Base-by-base conservation (phyloP, 2,113 vertebrate species). In the Zosterops hypoxanthus region DNA sequence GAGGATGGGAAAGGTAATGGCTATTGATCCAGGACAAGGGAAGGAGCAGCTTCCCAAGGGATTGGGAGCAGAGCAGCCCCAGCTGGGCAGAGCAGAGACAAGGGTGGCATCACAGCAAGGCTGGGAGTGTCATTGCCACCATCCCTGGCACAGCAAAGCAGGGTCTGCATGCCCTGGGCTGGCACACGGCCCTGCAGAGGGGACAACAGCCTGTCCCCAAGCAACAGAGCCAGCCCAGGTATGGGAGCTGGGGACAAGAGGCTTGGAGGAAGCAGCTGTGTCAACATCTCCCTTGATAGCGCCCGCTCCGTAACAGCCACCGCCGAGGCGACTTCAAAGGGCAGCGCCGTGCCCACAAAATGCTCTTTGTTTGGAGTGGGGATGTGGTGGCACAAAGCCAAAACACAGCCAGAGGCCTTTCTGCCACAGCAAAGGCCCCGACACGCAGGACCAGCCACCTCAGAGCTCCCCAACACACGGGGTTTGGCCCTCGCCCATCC, bases 221-320 rank as follows among this genome's bases (percentile, higher is more conserved):
- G 80, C 59, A 49, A 23, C 41, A 46, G 46, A 42, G 60, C 16
- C 79, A 33, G 84, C 31, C 59, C 95, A 94, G 90, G 85, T 90
- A 36, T 1, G 34, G 36, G 66, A 94, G 63, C 73, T 39, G 70
- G 55, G 41, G 46, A 88, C 7, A 3, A 70, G 88, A 44, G 90
- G 64, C 44, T 55, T 36, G 92, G 44, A 87, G 90, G 93, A 93
- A 94, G 59, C 91, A 96, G 93, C 95, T 96, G 90, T 94, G 95
- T 97, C 96, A 97, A 97, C 96, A 96, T 22, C 56, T 80, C 39
- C 50, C 86, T 5, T 3, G 94, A 94, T 88, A 90, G 75, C 1
- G 4, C 72, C 66, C 1, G 36, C 82, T 64, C 13, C 0, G 19
- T 23, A 57, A 66, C 90, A 86, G 85, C 79, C 79, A 8, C 63